A percentile compares a stretch with the other conserved stretches of the same genome.
These are phyloP conservation scores for Panagrolaimus sp. DNA, from an alignment of 1,140 invertebrate species.

Conservation along the genomic window DNA sequence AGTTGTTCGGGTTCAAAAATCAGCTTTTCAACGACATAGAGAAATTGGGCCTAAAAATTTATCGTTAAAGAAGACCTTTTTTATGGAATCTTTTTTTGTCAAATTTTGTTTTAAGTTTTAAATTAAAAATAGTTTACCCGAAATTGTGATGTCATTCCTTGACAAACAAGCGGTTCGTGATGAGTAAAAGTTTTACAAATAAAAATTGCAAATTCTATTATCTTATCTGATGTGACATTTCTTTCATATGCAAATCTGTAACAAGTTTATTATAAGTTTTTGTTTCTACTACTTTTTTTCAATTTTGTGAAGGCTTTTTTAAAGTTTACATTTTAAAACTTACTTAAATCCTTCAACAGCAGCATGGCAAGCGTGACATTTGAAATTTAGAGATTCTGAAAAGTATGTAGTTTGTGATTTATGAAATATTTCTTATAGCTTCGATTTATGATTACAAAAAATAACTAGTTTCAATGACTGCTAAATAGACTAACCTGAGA, in stretches of 20 bases:
- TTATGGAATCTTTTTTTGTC: too few relatives aligned
- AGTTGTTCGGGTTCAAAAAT: slow-evolving; percentile 36
- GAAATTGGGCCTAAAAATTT: slow-evolving; percentile 35
- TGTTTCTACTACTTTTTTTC: too few relatives aligned
- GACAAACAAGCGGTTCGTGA: slow-evolving; percentile 25
- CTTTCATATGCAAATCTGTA: neutral
- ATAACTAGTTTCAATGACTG: too few relatives aligned
- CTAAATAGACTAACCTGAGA: too few relatives aligned
- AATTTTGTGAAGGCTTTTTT: too few relatives aligned
- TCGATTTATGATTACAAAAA: too few relatives aligned
- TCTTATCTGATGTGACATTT: neutral
- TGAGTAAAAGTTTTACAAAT: slow-evolving; percentile 12
- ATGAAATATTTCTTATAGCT: too few relatives aligned
- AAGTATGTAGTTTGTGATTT: too few relatives aligned
- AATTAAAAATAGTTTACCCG: neutral
- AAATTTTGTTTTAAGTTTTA: too few relatives aligned
- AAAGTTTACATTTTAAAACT: too few relatives aligned
- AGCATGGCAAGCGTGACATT: slow-evolving; percentile 4
- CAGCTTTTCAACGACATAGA: slow-evolving; percentile 40
- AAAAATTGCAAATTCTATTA: slow-evolving; percentile 8
- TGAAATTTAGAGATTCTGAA: neutral
- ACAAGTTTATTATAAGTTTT: too few relatives aligned
- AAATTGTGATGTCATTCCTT: slow-evolving; percentile 45
- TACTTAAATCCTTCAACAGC: slow-evolving; percentile 2
- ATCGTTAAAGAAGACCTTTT: too few relatives aligned